A percentile compares a stretch with the other conserved stretches of the same genome.
Evolutionary conservation across 2,888 invertebrate species (phyloP).

Genomic region (Heliconius charithonia): DNA sequence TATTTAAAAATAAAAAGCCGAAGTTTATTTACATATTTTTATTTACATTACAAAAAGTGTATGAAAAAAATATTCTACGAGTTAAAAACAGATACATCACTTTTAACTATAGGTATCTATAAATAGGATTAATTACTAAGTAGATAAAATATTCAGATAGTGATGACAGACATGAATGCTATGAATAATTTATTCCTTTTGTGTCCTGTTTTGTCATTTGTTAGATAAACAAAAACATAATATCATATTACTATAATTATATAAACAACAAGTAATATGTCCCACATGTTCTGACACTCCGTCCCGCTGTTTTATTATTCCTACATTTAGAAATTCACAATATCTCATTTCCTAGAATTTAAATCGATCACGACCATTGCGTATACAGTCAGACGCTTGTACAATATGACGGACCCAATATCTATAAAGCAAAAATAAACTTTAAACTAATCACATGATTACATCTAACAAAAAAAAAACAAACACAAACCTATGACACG

Average conservation of each 20-base stretch:
- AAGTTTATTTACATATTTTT: too few relatives aligned
- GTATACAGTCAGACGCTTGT: too few relatives aligned
- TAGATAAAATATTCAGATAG: neutral
- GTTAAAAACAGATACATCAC: neutral
- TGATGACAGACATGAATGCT: neutral
- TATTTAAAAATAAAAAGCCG: too few relatives aligned
- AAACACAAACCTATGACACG: constrained; percentile 77
- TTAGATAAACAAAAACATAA: neutral
- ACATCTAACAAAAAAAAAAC: neutral
- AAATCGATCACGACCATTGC: too few relatives aligned
- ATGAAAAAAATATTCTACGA: neutral
- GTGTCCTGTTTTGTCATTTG: neutral
- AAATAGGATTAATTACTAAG: too few relatives aligned
- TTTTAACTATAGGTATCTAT: too few relatives aligned
- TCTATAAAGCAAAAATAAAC: too few relatives aligned
- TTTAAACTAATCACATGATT: too few relatives aligned
- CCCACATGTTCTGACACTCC: neutral
- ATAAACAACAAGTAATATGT: neutral
- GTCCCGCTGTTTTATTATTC: neutral
- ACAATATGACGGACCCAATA: too few relatives aligned
- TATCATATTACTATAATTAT: neutral
- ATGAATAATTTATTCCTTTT: neutral
- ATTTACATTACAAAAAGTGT: too few relatives aligned
- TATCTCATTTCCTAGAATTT: too few relatives aligned
- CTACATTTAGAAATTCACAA: too few relatives aligned